Conservation (phyloP, 2,888 invertebrate genomes). For the Melieria crassipennis region DNA sequence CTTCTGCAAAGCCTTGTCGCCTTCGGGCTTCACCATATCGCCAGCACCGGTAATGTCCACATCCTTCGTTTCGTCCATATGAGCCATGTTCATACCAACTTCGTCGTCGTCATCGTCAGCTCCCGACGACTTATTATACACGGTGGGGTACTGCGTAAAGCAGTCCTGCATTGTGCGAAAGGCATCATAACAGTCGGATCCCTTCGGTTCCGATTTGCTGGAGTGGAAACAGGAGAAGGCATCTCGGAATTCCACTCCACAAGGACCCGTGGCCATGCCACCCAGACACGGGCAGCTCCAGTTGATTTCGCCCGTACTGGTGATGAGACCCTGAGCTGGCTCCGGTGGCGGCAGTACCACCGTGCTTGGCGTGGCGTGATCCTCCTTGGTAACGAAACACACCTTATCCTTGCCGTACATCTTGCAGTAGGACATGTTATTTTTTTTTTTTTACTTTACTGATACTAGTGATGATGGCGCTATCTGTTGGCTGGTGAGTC, state of each 20-base stretch:
- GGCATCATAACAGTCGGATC: constrained; percentile 90
- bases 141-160: constrained; percentile 85
- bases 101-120: constrained; percentile 69
- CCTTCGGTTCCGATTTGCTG: constrained; percentile 88
- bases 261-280: constrained; percentile 97
- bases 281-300: constrained; percentile 98
- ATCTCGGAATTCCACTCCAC: constrained; percentile 91
- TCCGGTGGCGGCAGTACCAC: constrained; percentile 77
- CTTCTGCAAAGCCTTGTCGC: not conserved
- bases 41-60: not conserved
- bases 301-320: constrained; percentile 89
- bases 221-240: constrained; percentile 97
- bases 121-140: constrained; percentile 80
- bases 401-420: constrained; percentile 80
- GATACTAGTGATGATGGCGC: not conserved
- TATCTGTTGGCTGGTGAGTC: not conserved
- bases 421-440: constrained; percentile 63
- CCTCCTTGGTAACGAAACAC: constrained; percentile 83
- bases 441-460: constrained; percentile 6
- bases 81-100: constrained; percentile 49
- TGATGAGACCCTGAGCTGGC: constrained; percentile 81
- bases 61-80: constrained; percentile 39
- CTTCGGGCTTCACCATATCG: not conserved
- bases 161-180: constrained; percentile 93
- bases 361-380: constrained; percentile 78